Evolutionary conservation across 2,888 invertebrate genomes (phyloP), one percentile per base, ranked within the genome.

Genomic region (Trichopria drosophilae): DNA sequence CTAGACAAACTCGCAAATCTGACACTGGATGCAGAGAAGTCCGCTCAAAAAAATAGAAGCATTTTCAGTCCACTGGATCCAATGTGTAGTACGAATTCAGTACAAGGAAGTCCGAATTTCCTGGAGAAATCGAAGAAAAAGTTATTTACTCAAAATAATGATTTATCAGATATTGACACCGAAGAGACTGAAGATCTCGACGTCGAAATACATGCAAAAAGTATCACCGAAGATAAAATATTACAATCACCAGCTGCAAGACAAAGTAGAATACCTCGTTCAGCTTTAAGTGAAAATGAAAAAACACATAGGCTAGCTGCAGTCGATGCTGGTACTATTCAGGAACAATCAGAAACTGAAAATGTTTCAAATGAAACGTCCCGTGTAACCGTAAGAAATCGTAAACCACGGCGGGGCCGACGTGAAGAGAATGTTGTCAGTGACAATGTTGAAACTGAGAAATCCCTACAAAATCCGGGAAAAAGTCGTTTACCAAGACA

Each of bases 61-160:
- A 26, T 42, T 2, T 52, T 37, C 13, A 44, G 42, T 29, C 36
- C 43, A 41, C 37, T 36, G 18, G n/a, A 23, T 18, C 6, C n/a
- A 19, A 39, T 28, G 7, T 13, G 18, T 19, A 23, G 29, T 7
- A n/a, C 10, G 18, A 46, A n/a, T n/a, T n/a, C n/a, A n/a, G n/a
- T n/a, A n/a, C n/a, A n/a, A n/a, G n/a, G n/a, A n/a, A n/a, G n/a
- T n/a, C n/a, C n/a, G n/a, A n/a, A n/a, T n/a, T n/a, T n/a, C n/a
- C n/a, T n/a, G n/a, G n/a, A n/a, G n/a, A 40, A 44, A 29, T 36
- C 43, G 12, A 46, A 32, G 18, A 37, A 47, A 22, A 5, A 7
- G 28, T 52, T 52, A 28, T 52, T 52, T 47, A 24, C 36, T 13
- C 40, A 53, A 15, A 24, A 53, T 32, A 35, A 49, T 44, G 44